Base-by-base conservation (phyloP, 2,113 vertebrate genomes). In the Pedionomus torquatus region DNA sequence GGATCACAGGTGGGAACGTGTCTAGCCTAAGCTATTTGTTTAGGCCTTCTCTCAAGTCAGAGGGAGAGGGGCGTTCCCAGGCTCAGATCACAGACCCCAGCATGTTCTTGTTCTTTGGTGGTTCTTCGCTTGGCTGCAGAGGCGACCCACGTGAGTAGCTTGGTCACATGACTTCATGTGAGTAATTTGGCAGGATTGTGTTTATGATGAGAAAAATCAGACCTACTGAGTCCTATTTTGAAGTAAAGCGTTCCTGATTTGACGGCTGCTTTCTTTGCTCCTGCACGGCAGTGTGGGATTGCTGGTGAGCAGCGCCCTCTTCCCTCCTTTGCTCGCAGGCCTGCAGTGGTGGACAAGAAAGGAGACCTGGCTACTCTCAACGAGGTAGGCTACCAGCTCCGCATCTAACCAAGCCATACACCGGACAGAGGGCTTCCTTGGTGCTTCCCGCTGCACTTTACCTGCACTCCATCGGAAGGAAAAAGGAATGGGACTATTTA, bases 331-430 rank as follows among this genome's bases (percentile, higher is more conserved):
- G 17, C 77, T 89, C 8, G 1, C 97, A 99, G 99, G 97, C 99
- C 99, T 13, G 99, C 99, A 1, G 95, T 97, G 35, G 96, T 99
- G 83, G 99, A 99, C 77, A 98, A 98, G 97, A 99, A 99, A 69
- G 98, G 96, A 82, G 99, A 99, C 64, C 99, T 99, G 95, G 98
- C 99, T 87, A 98, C 98, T 0, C 98, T 99, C 93, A 99, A 95
- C 5, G 99, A 99, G 70, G 99, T 98, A 11, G 98, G 99, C 84
- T 99, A 99, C 95, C 99, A 99, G 95, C 99, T 99, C 92, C 98
- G 99, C 70, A 99, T 99, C 97, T 99, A 98, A 98, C 66, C 70
- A 79, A 61, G 95, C 92, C 92, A 48, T 39, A 30, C 5, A 14
- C 51, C 5, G 37, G 65, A 25, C 43, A 48, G 92, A 95, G 83